Base-by-base conservation (phyloP, 2,113 vertebrate species). In the Silurus asotus region DNA sequence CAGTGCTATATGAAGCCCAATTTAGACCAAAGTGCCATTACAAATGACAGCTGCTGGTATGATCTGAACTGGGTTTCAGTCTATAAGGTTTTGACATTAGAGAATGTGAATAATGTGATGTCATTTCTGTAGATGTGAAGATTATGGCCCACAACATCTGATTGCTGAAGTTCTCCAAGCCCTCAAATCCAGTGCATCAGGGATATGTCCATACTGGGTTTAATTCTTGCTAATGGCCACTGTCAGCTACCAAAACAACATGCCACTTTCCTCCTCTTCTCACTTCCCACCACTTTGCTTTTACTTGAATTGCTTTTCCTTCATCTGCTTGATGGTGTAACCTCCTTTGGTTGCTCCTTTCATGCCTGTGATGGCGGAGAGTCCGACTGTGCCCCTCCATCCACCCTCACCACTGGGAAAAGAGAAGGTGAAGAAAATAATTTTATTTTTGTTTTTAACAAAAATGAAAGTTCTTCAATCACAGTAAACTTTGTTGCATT, bases 351-450 rank as follows among this genome's bases (percentile, higher is more conserved):
- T 76, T 78, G 10, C 56, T 69, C 62, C 62, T 81, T 85, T 95
- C 90, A 95, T 84, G 92, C 92, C 86, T 93, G 88, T n/a, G 91
- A 89, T 55, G 92, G 92, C 75, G 93, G 89, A 4, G 92, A 91
- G 89, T 93, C 91, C 5, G 93, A 87, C 89, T 93, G 90, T 65
- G 90, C 86, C 6, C 91, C 92, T 0, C 93, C 93, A 8, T 95
- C 94, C 88, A 95, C 92, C 80, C 94, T 90, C 90, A 95, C 94
- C 91, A 95, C 94, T 95, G 90, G 13, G 85, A 53, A 83, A 67
- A 85, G 77, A 87, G 74, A 90, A 13, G 13, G 13, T 11, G 25
- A 88, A 64, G 11, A 2, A 78, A 65, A 59, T 48, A 11, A 1
- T 79, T 80, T 79, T 56, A 23, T 53, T 76, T 74, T 55, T 25